Base-by-base conservation (phyloP, 2,888 invertebrate species). In the Synergus umbraculus region DNA sequence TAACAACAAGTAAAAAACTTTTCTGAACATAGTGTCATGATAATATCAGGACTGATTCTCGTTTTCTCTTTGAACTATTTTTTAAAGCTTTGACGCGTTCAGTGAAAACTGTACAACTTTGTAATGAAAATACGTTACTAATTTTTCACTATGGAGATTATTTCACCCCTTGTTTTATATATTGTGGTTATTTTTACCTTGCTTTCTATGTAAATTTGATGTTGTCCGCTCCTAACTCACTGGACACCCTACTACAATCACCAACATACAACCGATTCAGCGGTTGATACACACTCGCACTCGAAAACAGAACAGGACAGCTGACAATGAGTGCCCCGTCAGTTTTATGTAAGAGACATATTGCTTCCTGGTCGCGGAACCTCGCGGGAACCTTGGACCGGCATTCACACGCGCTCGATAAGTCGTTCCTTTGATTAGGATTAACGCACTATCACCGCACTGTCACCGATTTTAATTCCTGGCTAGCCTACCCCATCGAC, bases 401-500 rank as follows among this genome's bases (percentile, higher is more conserved):
- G 41, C 54, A 63, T 67, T 66, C 60, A 49, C 76, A 44, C 77
- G 37, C 44, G 37, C 63, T 66, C 64, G 78, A 63, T 60, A 77
- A 78, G 79, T 81, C 73, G 76, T 78, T 78, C 81, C 81, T 78
- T 81, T 76, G 18, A 60, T 76, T 77, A 78, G 82, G 81, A 80
- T 85, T 84, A 79, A 54, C 15, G 41, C 77, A 79, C 79, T 41
- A 79, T 79, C 81, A 76, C 78, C 76, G 78, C 67, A 81, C 69
- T 78, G 81, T 78, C 77, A 67, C 77, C 77, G 78, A 83, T 54
- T 73, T 54, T 73, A 73, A 73, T 73, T 78, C 81, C 79, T 81
- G 78, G 78, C 85, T 85, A 85, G 88, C 93, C 93, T 94, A 94
- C 93, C 95, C 95, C 95, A 95, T 95, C 93, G 94, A 94, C 94